Conservation (phyloP, 2,797 vertebrate genomes). For the Sebastes aleutianus region DNA sequence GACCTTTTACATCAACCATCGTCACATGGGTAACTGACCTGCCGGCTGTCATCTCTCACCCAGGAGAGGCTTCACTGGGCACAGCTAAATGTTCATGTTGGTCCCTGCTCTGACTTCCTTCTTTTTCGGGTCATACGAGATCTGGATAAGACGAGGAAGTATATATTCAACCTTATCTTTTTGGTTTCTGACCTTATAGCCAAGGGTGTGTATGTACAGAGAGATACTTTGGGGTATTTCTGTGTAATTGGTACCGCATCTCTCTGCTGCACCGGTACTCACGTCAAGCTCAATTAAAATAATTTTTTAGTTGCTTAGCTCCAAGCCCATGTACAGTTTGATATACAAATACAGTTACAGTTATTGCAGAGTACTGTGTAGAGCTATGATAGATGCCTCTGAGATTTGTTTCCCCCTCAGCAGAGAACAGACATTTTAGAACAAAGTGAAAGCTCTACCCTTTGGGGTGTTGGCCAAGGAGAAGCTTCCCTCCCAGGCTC, state of each 20-base stretch:
- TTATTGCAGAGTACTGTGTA: background rate
- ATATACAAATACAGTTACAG: background rate
- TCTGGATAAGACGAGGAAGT: background rate
- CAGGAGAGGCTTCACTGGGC: background rate
- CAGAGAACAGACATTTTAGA: slow-evolving; percentile 29
- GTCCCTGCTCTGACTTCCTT: background rate
- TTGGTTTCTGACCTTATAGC: background rate
- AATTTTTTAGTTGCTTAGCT: background rate
- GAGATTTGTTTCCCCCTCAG: slow-evolving; percentile 26
- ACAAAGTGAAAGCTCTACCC: slow-evolving; percentile 34
- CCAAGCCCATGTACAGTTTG: background rate
- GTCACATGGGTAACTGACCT: slow-evolving; percentile 16
- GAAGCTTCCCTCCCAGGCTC: slow-evolving; percentile 65
- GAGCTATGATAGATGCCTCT: slow-evolving; percentile 1
- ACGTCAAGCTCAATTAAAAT: background rate
- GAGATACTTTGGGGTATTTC: background rate
- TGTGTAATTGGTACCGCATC: background rate
- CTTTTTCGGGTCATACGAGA: background rate
- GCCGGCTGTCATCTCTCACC: slow-evolving; percentile 5
- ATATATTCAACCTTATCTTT: background rate
- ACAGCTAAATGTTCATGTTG: background rate
- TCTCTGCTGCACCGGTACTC: background rate
- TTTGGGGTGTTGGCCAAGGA: slow-evolving; percentile 61
- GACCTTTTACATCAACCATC: slow-evolving; percentile 8
- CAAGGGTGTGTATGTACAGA: background rate